A percentile compares a stretch with the other conserved stretches of the same genome.
phyloP scores from a whole-genome alignment of 2,797 vertebrate genomes.

The Neostethus bicornis region DNA sequence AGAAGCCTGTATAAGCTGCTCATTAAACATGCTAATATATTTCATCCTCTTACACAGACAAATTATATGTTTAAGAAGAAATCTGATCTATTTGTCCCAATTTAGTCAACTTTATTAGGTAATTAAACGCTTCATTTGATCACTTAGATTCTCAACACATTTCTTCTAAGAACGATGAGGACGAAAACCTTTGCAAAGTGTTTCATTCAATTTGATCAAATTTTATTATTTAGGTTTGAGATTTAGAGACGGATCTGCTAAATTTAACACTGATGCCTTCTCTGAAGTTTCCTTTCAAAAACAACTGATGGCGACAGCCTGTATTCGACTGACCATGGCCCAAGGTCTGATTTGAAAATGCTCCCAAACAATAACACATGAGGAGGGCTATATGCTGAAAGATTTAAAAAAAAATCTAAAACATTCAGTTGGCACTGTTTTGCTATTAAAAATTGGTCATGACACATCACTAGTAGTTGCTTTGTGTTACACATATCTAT shows the following conservation, averaged over 20 bases:
- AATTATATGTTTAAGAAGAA: slow-evolving; percentile 47
- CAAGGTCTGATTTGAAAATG: slow-evolving; percentile 46
- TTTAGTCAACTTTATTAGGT: slow-evolving; percentile 45
- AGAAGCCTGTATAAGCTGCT: slow-evolving; percentile 49
- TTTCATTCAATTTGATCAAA: slow-evolving; percentile 45
- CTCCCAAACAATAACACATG: slow-evolving; percentile 20
- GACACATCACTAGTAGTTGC: slow-evolving; percentile 46
- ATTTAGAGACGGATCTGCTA: slow-evolving; percentile 57
- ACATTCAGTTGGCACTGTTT: slow-evolving; percentile 18
- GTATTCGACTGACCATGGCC: slow-evolving; percentile 70
- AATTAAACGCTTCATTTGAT: slow-evolving; percentile 52
- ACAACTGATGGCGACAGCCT: slow-evolving; percentile 73
- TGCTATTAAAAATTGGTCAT: slow-evolving; percentile 39
- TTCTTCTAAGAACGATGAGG: slow-evolving; percentile 11
- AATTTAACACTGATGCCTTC: slow-evolving; percentile 59
- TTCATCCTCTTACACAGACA: slow-evolving; percentile 64
- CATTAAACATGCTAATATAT: slow-evolving; percentile 75
- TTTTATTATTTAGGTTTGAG: slow-evolving; percentile 45
- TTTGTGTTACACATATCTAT: slow-evolving; percentile 55
- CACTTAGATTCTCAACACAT: slow-evolving; percentile 23
- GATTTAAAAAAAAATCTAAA: slow-evolving; percentile 1
- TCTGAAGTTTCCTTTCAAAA: slow-evolving; percentile 62
- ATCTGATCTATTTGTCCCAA: slow-evolving; percentile 39
- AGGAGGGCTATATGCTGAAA: slow-evolving; percentile 1
- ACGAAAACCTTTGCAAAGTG: slow-evolving; percentile 1